phyloP scores from a whole-genome alignment of 2,888 invertebrate genomes.

The Zele albiditarsus region DNA sequence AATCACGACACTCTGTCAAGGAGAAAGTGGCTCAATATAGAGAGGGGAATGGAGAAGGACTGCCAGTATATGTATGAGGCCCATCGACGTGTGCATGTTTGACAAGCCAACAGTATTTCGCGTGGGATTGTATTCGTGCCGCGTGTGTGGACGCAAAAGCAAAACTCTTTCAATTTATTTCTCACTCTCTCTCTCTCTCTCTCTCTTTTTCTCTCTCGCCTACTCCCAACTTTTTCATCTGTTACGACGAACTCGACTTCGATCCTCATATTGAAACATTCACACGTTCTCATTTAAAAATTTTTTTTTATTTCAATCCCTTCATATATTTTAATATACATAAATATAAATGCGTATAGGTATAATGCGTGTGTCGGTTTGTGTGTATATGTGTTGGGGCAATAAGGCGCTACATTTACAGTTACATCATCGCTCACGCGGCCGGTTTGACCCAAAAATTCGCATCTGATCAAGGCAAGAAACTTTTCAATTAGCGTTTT shows the following conservation, averaged over 20 bases:
- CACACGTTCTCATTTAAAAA: constrained; percentile 12
- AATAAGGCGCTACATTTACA: background rate
- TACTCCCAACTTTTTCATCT: background rate
- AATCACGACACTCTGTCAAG: constrained; percentile 37
- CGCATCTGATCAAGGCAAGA: constrained; percentile 1
- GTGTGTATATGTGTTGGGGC: background rate
- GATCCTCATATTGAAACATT: constrained; percentile 24
- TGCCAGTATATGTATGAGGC: constrained; percentile 7
- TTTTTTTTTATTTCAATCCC: background rate
- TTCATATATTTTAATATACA: background rate
- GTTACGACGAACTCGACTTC: background rate
- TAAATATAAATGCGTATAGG: background rate
- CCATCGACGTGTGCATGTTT: constrained; percentile 24
- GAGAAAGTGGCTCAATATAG: constrained; percentile 34
- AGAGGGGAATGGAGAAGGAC: background rate
- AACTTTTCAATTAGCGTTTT: constrained; percentile 26
- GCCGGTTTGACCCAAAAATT: constrained; percentile 10
- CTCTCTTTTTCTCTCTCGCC: background rate
- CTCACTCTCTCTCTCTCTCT: background rate
- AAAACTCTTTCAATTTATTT: constrained; percentile 31
- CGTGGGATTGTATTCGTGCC: constrained; percentile 25
- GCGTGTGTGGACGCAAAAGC: background rate
- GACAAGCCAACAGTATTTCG: constrained; percentile 24
- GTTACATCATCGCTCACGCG: constrained; percentile 19
- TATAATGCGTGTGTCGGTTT: background rate